Conservation (phyloP, 2,113 vertebrate genomes). For the Vulpes ferrilata region DNA sequence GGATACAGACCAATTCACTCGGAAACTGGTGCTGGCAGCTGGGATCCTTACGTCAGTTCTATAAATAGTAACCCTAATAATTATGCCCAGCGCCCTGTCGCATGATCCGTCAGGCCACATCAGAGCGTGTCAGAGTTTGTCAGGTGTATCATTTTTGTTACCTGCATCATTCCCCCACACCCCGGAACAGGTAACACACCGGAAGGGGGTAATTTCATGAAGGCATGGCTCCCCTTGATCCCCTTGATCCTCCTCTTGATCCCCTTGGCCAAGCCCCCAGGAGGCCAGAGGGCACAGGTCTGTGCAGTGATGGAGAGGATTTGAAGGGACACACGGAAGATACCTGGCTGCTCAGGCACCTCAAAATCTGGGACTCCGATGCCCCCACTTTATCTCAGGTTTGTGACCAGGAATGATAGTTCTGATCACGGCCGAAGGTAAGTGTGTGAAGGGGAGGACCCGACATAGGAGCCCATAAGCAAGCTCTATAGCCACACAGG, state of each 20-base stretch:
- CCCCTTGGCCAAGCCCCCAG: background rate
- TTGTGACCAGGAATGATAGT: background rate
- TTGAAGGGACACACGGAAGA: background rate
- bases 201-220: fast-evolving
- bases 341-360: background rate
- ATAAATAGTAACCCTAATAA: background rate
- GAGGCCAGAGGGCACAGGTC: background rate
- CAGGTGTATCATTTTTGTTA: background rate
- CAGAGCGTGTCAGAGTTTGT: background rate
- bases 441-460: too few relatives aligned
- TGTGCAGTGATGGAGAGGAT: background rate
- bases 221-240: background rate
- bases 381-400: background rate
- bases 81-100: fast-evolving
- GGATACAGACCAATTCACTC: too few relatives aligned
- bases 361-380: background rate
- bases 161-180: background rate
- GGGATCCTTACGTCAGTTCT: background rate
- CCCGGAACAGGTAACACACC: too few relatives aligned
- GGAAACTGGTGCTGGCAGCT: background rate
- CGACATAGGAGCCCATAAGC: background rate
- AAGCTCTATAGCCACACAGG: background rate
- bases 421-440: too few relatives aligned
- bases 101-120: background rate
- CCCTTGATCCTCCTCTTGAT: too few relatives aligned